Evolutionary conservation across 2,888 invertebrate species (phyloP).

Genomic region (Gari tellinella): DNA sequence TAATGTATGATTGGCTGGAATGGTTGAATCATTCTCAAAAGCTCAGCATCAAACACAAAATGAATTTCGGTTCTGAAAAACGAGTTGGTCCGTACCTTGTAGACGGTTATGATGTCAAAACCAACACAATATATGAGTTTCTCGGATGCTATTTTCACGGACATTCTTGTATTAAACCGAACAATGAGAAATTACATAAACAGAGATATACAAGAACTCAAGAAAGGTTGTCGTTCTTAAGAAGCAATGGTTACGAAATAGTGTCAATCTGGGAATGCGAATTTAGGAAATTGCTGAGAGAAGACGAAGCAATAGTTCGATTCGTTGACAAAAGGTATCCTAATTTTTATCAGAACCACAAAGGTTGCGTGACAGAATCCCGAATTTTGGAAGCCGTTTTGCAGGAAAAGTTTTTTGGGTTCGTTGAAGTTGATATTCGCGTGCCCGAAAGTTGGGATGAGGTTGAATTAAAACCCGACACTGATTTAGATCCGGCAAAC

Average conservation of each 20-base stretch:
- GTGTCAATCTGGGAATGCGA: too few species aligned
- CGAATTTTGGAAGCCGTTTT: too few species aligned
- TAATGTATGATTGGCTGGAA: conserved; percentile 35
- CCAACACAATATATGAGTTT: too few species aligned
- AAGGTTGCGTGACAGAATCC: too few species aligned
- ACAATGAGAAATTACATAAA: too few species aligned
- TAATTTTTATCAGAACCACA: conserved; percentile 10
- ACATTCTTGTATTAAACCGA: too few species aligned
- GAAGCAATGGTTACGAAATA: too few species aligned
- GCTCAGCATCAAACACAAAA: conserved; percentile 20
- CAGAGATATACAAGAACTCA: too few species aligned
- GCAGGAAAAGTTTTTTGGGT: conserved; percentile 25
- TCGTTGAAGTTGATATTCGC: conserved; percentile 35
- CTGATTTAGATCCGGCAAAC: conserved; percentile 9
- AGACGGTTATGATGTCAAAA: too few species aligned
- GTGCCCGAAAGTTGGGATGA: conserved; percentile 30
- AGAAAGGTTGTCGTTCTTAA: too few species aligned
- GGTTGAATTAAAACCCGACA: conserved; percentile 7
- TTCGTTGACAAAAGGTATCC: conserved; percentile 14
- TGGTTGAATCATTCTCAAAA: conserved; percentile 20
- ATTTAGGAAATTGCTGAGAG: too few species aligned
- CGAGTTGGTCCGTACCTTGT: conserved; percentile 38
- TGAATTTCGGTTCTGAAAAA: conserved; percentile 24
- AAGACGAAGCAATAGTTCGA: conserved; percentile 13
- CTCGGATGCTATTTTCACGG: too few species aligned